These are phyloP conservation scores for Pollenia amentaria DNA, from an alignment of 2,888 invertebrate species.

Conservation along the genomic window DNA sequence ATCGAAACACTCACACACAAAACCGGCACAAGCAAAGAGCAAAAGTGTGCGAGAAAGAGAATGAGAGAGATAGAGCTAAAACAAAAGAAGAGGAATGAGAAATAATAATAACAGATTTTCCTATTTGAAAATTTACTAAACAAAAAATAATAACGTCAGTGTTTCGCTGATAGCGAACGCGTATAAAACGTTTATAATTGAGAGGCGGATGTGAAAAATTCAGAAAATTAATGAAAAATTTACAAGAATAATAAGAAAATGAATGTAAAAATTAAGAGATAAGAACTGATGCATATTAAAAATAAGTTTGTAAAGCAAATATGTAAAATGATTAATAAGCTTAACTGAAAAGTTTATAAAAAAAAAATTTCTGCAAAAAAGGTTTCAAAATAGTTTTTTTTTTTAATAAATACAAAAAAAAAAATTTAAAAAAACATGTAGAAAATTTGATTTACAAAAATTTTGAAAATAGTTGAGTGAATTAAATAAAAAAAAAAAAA, in stretches of 20 bases:
- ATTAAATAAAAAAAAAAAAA: no score
- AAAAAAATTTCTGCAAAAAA: neutral
- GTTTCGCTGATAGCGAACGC: conserved; percentile 74
- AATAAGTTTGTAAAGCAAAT: neutral
- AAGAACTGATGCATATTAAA: neutral
- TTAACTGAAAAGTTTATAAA: neutral
- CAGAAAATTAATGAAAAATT: conserved; percentile 3
- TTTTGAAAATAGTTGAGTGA: no score
- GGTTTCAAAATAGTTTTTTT: conserved; percentile 19
- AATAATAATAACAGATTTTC: conserved; percentile 65
- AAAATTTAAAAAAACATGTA: neutral
- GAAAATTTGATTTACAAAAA: no score
- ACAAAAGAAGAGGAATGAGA: conserved; percentile 10
- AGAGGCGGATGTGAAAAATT: conserved; percentile 19
- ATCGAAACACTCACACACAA: conserved; percentile 36
- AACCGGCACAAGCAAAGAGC: neutral
- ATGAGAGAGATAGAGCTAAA: neutral
- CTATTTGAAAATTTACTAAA: conserved; percentile 66
- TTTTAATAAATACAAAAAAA: neutral
- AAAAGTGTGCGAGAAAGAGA: conserved; percentile 2
- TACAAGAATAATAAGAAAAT: neutral
- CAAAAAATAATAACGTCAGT: conserved; percentile 60
- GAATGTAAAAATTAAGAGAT: neutral
- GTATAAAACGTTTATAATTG: conserved; percentile 38
- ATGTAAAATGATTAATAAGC: neutral